Percentiles rank a stretch among this genome's conserved stretches.
Conservation (phyloP, 1,140 invertebrate species). For the Steinernema feltiae region DNA sequence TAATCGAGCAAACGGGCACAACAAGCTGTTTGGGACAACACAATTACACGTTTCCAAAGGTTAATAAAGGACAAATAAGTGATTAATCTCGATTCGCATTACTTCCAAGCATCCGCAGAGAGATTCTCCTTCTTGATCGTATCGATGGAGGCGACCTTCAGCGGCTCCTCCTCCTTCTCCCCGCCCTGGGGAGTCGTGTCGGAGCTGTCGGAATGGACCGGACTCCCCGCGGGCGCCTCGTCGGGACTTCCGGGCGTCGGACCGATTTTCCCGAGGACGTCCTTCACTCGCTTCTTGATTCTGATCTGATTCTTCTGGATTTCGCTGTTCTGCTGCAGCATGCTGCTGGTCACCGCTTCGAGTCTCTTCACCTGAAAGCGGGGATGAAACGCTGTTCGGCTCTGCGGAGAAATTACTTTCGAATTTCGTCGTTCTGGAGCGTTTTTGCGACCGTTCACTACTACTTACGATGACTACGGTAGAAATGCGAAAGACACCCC, state of each 20-base stretch:
- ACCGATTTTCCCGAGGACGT: neutral
- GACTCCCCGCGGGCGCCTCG: neutral
- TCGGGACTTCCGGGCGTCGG: neutral
- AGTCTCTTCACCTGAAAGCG: neutral
- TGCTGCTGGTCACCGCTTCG: conserved; percentile 2
- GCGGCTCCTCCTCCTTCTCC: neutral
- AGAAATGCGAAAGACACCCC: neutral
- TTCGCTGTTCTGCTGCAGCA: conserved; percentile 7
- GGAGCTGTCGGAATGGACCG: neutral
- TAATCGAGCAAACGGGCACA: conserved; percentile 4
- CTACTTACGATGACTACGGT: neutral
- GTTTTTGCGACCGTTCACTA: neutral
- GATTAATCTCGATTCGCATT: conserved; percentile 15
- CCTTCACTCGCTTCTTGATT: conserved; percentile 6
- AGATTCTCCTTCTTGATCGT: conserved; percentile 11
- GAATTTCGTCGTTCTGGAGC: neutral
- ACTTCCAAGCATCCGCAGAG: neutral
- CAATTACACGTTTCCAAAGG: conserved; percentile 1
- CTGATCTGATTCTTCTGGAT: conserved; percentile 5
- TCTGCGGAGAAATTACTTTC: neutral
- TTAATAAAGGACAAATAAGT: neutral
- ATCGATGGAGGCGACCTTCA: neutral
- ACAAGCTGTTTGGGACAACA: conserved; percentile 2
- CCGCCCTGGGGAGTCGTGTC: neutral
- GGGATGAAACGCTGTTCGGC: neutral